Evolutionary conservation across 35 echinoderm and acorn worm genomes (phyloP).

Genomic region (Eucidaris tribuloides): DNA sequence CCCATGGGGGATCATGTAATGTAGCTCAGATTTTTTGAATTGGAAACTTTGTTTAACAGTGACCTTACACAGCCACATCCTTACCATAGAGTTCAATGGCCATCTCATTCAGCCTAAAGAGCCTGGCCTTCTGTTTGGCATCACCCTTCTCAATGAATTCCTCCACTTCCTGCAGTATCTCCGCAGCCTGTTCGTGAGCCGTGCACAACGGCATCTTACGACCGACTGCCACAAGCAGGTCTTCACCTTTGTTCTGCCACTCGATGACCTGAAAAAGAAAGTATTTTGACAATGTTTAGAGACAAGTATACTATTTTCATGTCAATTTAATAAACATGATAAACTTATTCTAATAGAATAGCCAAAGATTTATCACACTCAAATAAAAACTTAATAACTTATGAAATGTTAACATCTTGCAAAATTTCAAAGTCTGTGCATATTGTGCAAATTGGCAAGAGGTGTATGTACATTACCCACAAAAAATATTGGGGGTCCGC

Average conservation of each 20-base stretch:
- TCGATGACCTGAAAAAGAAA: slow-evolving; percentile 46
- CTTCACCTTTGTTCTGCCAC: slow-evolving; percentile 86
- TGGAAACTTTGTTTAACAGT: no score
- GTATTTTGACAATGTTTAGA: background rate
- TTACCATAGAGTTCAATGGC: slow-evolving; percentile 85
- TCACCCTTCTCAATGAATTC: slow-evolving; percentile 69
- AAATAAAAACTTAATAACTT: no score
- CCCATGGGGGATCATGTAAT: no score
- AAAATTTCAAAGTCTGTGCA: no score
- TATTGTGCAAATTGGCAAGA: no score
- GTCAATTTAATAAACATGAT: no score
- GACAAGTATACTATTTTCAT: background rate
- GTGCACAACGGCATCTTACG: slow-evolving; percentile 42
- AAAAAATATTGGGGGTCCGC: no score
- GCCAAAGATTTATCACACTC: no score
- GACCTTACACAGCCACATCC: background rate
- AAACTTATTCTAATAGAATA: no score
- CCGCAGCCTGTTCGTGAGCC: slow-evolving; percentile 67
- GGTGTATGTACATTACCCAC: no score
- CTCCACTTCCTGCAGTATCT: slow-evolving; percentile 70
- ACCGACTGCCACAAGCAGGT: slow-evolving; percentile 66
- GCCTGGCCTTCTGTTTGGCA: slow-evolving; percentile 64
- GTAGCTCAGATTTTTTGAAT: no score
- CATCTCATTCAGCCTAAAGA: slow-evolving; percentile 78
- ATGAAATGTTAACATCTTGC: no score